Base-by-base conservation (phyloP, 2,888 invertebrate species). In the Julus scandinavius region DNA sequence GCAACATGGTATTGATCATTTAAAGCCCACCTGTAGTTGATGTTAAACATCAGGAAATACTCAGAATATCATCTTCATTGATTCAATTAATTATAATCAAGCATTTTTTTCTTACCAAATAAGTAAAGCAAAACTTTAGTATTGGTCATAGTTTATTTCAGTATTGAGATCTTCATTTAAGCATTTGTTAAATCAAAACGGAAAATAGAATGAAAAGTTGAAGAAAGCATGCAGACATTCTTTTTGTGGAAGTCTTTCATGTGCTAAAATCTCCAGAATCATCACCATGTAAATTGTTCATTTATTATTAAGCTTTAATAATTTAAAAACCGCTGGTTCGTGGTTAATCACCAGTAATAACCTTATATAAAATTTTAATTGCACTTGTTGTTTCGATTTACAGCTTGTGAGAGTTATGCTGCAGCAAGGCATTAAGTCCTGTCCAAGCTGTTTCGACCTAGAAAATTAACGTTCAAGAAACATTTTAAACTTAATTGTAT, bases 401-500 rank as follows among this genome's bases (percentile, higher is more conserved):
- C 13, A 38, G 20, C 80, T 80, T 80, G 9, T 20, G 72, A 38
- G 80, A 38, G 38, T 13, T 80, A 13, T 72, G 17, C 29, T n/a
- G 2, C 38, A 80, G 7, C 38, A 80, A 85, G 49, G 54, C 87
- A 58, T 87, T 87, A 38, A 87, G 20, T 11, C 40, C 87, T 54
- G n/a, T 38, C 87, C 87, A 87, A 38, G 87, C 87, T 9, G 40
- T 87, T 87, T 87, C 87, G 54, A 87, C 87, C 87, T 87, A 17
- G 9, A 85, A 29, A 29, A 50, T 41, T 45, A 40, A 29, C 29
- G 29, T 29, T 1, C 29, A 29, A 29, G 29, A 84, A 2, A 84
- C 3, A 45, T 45, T 2, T 45, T 45, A 45, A 5, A 45, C 41
- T 45, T 45, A 45, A 86, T 49, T 83, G n/a, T n/a, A n/a, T n/a